Base-by-base conservation (phyloP, 2,797 vertebrate genomes). In the Tragopan temminckii region DNA sequence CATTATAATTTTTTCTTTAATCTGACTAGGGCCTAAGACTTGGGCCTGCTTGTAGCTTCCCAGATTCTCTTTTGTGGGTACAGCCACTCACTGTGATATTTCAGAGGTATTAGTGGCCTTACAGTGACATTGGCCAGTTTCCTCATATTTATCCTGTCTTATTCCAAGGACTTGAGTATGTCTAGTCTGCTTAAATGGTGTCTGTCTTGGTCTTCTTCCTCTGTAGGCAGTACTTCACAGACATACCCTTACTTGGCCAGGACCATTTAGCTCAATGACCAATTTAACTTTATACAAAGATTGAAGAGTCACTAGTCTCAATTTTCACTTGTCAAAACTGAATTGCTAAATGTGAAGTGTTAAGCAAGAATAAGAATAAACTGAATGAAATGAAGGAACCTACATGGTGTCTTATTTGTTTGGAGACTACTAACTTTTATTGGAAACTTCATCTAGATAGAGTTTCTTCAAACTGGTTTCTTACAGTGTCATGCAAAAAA, bases 1-100 rank as follows among this genome's bases (percentile, higher is more conserved):
- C 8, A 14, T 80, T 62, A 64, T 66, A 87, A 68, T 80, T 35
- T 89, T 27, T 89, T 70, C 64, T 48, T 83, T 91, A 85, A 92
- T 89, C 76, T 93, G 20, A 23, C 48, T 89, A 76, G 48, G 69
- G 80, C 83, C 40, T 83, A 45, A 70, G 21, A 40, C 40, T 82
- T 82, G 1, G 63, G 48, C 11, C 45, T 74, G 25, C 57, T 27
- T 85, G 0, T 80, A 82, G 68, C 27, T 92, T 92, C 61, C 21
- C 46, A 87, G 33, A 74, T 20, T 6, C 24, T 52, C 23, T 80
- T 80, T 94, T 53, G 5, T 68, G 45, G 1, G 20, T 78, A 25
- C 77, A 53, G 9, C 31, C 55, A 17, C 42, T 78, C 23, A 15
- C 48, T 86, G 0, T 62, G 33, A 68, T 35, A 23, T 88, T 68